A percentile compares a stretch with the other conserved stretches of the same genome.
Evolutionary conservation across 2,888 invertebrate species (phyloP).

Genomic region (Ormyrus nitidulus): DNA sequence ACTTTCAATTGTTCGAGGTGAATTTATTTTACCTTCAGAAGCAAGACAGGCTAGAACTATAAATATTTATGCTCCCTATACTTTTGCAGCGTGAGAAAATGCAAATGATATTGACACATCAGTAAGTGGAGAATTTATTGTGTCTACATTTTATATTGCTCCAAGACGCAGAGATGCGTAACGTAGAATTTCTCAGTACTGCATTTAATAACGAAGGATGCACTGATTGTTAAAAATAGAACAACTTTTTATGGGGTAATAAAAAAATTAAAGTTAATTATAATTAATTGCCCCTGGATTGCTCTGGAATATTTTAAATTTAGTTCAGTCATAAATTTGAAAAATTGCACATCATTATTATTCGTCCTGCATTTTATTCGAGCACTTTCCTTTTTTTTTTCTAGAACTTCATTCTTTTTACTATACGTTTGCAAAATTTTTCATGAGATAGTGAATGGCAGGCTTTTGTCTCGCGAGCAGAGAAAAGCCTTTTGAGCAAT

Average conservation of each 20-base stretch:
- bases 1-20: neutral
- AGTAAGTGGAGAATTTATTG: slow-evolving; percentile 17
- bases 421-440: too few species aligned
- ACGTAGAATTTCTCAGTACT: slow-evolving; percentile 20
- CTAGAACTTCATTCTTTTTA: too few species aligned
- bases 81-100: slow-evolving; percentile 26
- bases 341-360: too few species aligned
- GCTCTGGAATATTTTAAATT: too few species aligned
- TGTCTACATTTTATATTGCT: slow-evolving; percentile 1
- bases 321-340: too few species aligned
- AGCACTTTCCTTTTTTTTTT: too few species aligned
- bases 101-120: slow-evolving; percentile 21
- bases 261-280: too few species aligned
- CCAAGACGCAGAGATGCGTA: slow-evolving; percentile 3
- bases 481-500: slow-evolving; percentile 23
- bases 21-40: neutral
- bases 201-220: neutral
- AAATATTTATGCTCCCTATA: neutral
- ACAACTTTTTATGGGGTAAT: neutral
- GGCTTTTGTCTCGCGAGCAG: neutral
- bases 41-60: neutral
- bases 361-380: too few species aligned
- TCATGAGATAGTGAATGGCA: too few species aligned
- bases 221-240: neutral
- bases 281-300: too few species aligned